Percentiles rank a stretch among this genome's conserved stretches.
Conservation (phyloP, 2,797 vertebrate genomes). For the Cyprinella venusta region DNA sequence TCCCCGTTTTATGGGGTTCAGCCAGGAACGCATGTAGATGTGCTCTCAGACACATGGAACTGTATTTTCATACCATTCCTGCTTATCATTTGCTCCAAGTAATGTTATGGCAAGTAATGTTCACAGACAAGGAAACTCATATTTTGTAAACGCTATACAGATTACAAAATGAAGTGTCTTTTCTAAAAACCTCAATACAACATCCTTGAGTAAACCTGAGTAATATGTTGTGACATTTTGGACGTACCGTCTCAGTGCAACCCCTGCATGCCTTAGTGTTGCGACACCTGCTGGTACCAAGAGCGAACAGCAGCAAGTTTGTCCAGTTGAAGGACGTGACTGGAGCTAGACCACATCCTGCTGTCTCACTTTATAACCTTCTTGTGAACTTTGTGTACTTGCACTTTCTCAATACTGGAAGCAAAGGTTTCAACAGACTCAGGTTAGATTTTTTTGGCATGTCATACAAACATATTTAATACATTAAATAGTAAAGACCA, state of each 20-base stretch:
- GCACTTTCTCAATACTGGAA: not conserved
- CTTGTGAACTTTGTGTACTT: constrained; percentile 63
- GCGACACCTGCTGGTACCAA: constrained; percentile 75
- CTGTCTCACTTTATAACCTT: constrained; percentile 72
- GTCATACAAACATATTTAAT: not conserved
- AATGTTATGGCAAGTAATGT: not conserved
- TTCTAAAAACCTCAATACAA: not conserved
- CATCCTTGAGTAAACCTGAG: not conserved
- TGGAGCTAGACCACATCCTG: constrained; percentile 69
- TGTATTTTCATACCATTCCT: not conserved
- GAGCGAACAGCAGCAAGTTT: constrained; percentile 72
- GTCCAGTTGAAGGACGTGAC: constrained; percentile 72
- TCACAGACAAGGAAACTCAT: not conserved
- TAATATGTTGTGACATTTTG: constrained; percentile 11
- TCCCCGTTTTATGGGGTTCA: not conserved
- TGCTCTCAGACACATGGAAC: not conserved
- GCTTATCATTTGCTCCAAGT: not conserved
- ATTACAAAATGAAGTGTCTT: not conserved
- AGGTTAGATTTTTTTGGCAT: not conserved
- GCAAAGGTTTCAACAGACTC: not conserved
- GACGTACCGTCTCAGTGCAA: not conserved
- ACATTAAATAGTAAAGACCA: not conserved
- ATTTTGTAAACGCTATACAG: not conserved
- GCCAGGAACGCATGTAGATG: not conserved
- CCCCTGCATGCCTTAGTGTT: constrained; percentile 69